These are phyloP conservation scores for Conopomorpha cramerella DNA, from an alignment of 1,140 invertebrate species.

Conservation along the genomic window DNA sequence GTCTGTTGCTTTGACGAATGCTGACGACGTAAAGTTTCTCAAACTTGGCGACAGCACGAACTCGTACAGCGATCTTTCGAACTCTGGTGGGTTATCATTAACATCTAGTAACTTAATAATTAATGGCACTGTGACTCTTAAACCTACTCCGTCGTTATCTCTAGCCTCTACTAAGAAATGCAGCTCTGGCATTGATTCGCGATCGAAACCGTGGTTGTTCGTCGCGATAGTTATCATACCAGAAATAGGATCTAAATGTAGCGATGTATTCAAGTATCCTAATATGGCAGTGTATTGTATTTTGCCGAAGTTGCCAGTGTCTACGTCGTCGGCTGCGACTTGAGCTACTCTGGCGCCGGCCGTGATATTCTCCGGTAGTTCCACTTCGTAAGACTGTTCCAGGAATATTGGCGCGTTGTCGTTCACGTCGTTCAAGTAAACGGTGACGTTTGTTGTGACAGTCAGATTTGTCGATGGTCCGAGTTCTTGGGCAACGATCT, in stretches of 20 bases:
- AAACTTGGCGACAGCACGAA: conserved; percentile 77
- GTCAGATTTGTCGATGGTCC: conserved; percentile 75
- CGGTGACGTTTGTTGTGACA: conserved; percentile 72
- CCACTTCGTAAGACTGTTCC: conserved; percentile 71
- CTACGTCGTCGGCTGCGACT: conserved; percentile 77
- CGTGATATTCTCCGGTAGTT: conserved; percentile 79
- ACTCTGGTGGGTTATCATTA: conserved; percentile 86
- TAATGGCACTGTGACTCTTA: conserved; percentile 72
- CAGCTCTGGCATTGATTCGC: conserved; percentile 77
- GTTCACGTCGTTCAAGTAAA: conserved; percentile 86
- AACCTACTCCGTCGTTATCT: conserved; percentile 82
- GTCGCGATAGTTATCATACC: conserved; percentile 81
- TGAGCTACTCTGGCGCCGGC: conserved; percentile 74
- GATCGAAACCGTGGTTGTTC: conserved; percentile 77
- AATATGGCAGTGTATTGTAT: conserved; percentile 77
- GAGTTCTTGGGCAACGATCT: conserved; percentile 81
- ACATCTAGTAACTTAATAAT: conserved; percentile 79
- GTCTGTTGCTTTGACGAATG: conserved; percentile 79
- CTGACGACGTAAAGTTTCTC: conserved; percentile 72
- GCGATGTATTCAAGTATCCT: conserved; percentile 74
- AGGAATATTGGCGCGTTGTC: conserved; percentile 87
- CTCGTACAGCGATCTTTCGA: conserved; percentile 79
- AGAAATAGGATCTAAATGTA: conserved; percentile 76
- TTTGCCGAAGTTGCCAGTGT: conserved; percentile 72
- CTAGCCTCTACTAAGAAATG: conserved; percentile 82